Base-by-base conservation (phyloP, 2,797 vertebrate species). In the Loriculus beryllinus region DNA sequence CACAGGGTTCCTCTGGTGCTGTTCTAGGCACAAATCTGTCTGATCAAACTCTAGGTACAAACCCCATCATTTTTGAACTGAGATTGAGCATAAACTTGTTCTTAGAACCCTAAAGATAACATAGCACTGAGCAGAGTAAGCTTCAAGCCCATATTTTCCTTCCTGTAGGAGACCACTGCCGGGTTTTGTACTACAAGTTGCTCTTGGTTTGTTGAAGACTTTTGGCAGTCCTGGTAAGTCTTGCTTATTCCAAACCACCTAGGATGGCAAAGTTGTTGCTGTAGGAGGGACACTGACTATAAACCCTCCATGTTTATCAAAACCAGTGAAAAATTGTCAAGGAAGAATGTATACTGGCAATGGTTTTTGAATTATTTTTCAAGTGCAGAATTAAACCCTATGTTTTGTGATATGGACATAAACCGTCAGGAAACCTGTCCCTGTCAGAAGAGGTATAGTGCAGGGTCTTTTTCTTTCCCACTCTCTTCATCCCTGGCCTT, bases 351-450 rank as follows among this genome's bases (percentile, higher is more conserved):
- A 14, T 33, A 28, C 52, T 51, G 79, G 33, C 33, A 80, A 7
- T 42, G 26, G 39, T 52, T 31, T 75, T 86, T 48, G 47, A 81
- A 69, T 25, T 90, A 11, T 69, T 88, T 90, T 79, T 86, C 77
- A 86, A 92, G 80, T 54, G 80, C 70, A 88, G 80, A 65, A 77
- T 51, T 49, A 90, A 94, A 75, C 48, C 21, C 16, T 54, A 5
- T 1, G 0, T 75, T 5, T 9, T 7, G 3, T 82, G 68, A 49
- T 52, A 52, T 1, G 3, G 79, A 22, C 62, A 72, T 54, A 82
- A 94, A 91, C 49, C 45, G 78, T 51, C 48, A 60, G 52, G 40
- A 67, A 74, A 68, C 40, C 22, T 14, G 2, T 11, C 18, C 13
- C 51, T 91, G 80, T 56, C 85, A 65, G 14, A 90, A 43, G 29